Evolutionary conservation across 1,140 invertebrate genomes (phyloP), one percentile per base, ranked within the genome.

Genomic region (Mya arenaria): DNA sequence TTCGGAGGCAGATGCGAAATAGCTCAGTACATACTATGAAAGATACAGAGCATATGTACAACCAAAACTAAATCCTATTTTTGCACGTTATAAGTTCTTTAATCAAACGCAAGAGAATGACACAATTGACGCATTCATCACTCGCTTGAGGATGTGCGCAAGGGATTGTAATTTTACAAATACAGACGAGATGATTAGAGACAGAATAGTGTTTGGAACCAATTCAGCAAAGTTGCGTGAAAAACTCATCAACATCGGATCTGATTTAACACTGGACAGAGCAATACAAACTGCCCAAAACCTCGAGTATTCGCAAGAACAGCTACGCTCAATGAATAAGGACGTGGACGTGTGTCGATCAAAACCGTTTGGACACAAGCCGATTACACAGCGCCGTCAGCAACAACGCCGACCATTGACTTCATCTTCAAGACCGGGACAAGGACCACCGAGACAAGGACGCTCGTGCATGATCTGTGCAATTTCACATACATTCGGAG

Each of bases 231-330:
- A 65, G 52, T 48, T 30, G 5, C 39, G 66, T 4, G 66, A 68
- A 68, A 37, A 36, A 19, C 23, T 68, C 19, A 68, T 68, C 5
- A 37, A 68, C 28, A 44, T 39, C 28, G 68, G 68, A 32, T n/a
- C 23, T 6, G 15, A 71, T 13, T 23, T 71, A 6, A 71, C 68
- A 15, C 23, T 71, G 48, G 41, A 71, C 68, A 71, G 55, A 55
- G 44, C 68, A 3, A 28, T 71, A 52, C 72, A 74, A 60, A 74
- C 41, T 39, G 72, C 37, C 5, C 72, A 74, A 62, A 74, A 62
- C 28, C 30, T 39, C 44, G 56, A 74, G 37, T 74, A 62, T 62
- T 74, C 32, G 10, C 72, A 39, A 30, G 10, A 60, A 34, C 72
- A 74, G 32, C 23, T 74, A 4, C 19, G 30, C 6, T 37, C 56